A percentile compares a stretch with the other conserved stretches of the same genome.
Evolutionary conservation across 2,113 vertebrate species (phyloP).

Genomic region (Porphyrio hochstetteri): DNA sequence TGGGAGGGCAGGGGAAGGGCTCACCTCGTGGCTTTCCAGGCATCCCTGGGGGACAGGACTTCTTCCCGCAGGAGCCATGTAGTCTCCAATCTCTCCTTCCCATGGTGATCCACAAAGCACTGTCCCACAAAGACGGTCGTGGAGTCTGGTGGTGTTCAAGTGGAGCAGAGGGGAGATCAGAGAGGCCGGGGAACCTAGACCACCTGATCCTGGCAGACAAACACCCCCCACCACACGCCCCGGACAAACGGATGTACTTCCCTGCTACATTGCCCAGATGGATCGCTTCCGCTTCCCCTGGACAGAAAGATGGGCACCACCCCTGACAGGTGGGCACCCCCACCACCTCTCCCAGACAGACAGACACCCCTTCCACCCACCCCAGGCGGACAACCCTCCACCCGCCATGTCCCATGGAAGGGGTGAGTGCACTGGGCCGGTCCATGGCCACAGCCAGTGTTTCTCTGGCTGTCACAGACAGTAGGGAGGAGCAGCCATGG

Average conservation of each 20-base stretch:
- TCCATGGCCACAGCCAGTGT: neutral
- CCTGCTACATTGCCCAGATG: neutral
- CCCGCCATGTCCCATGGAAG: too few species aligned
- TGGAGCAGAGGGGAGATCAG: neutral
- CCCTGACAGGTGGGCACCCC: neutral
- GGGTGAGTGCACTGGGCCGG: fast-evolving
- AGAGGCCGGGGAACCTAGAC: neutral
- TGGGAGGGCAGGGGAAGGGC: fast-evolving
- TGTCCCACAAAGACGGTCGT: neutral
- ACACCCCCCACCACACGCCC: too few species aligned
- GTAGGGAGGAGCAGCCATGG: fast-evolving
- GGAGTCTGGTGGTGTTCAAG: neutral
- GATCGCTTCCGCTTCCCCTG: neutral
- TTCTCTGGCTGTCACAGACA: fast-evolving
- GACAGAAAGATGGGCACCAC: neutral
- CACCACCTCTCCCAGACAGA: neutral
- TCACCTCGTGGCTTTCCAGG: slow-evolving; percentile 11
- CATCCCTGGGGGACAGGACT: neutral
- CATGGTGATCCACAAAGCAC: neutral
- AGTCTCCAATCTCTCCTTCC: neutral
- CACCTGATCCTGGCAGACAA: neutral
- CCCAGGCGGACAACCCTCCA: neutral
- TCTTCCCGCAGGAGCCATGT: neutral
- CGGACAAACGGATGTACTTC: neutral
- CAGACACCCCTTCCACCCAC: neutral